Evolutionary conservation across 2,888 invertebrate genomes (phyloP), one percentile per base, ranked within the genome.

Genomic region (Eupithecia abbreviata): DNA sequence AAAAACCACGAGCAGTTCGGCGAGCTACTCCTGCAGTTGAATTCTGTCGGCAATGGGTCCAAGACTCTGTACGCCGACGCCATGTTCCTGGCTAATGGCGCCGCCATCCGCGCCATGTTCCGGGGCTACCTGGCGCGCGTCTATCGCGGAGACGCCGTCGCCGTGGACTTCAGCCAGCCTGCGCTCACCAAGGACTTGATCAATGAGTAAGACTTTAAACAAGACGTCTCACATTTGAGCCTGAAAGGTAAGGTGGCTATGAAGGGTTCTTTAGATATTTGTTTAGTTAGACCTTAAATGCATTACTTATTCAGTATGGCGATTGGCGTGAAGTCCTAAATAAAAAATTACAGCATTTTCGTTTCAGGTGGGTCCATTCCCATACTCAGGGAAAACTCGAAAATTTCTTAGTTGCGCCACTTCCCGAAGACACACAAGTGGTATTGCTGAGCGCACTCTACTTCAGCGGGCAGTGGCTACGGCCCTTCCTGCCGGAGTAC

Each of bases 391-490:
- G 96, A 0, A 96, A 96, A 88, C 97, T 97, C 81, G 87, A 92
- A 0, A 90, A 94, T 43, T 96, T 97, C 77, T 85, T 97, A 30
- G 88, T 90, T 18, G 90, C 95, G 0, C 86, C 93, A 0, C 96
- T 97, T 0, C 92, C 95, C 0, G 83, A 89, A 0, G 85, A 88
- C 1, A 97, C 97, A 0, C 95, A 92, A 77, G 92, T 97, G 9
- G 96, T 97, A 51, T 91, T 97, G 72, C 92, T 96, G 55, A 97
- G 96, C 82, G 97, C 97, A 0, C 92, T 97, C 43, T 97, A 97
- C 86, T 97, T 97, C 84, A 96, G 95, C 74, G 97, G 97, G 6
- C 96, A 96, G 79, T 97, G 97, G 97, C 93, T 96, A 82, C 89
- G 93, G 13, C 96, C 96, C 2, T 97, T 97, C 86, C 84, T 94